Percentiles rank a stretch among this genome's conserved stretches.
These are phyloP conservation scores for Rhadinocentrus ornatus DNA, from an alignment of 2,797 vertebrate genomes.

Conservation along the genomic window DNA sequence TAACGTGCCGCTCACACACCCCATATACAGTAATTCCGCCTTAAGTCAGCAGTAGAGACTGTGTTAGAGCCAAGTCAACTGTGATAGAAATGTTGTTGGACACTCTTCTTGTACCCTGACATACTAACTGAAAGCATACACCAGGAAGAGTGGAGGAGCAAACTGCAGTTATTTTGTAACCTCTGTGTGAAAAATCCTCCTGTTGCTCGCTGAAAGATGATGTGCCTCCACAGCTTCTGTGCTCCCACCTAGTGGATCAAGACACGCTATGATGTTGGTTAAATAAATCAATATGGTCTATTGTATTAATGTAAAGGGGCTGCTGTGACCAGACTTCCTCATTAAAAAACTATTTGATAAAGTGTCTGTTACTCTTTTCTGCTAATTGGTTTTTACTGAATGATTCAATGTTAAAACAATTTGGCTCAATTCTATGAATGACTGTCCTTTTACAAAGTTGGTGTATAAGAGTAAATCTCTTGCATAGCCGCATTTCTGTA, in stretches of 20 bases:
- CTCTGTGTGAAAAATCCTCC: neutral
- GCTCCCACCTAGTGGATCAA: conserved; percentile 4
- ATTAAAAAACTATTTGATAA: neutral
- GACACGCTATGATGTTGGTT: neutral
- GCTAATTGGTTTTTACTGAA: conserved; percentile 22
- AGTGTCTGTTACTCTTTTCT: neutral
- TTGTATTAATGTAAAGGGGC: neutral
- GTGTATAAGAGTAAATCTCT: neutral
- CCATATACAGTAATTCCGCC: no score
- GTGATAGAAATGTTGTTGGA: neutral
- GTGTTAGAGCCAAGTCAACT: no score
- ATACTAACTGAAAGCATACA: neutral
- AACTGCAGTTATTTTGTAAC: neutral
- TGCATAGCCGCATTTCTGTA: conserved; percentile 52
- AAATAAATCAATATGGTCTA: neutral
- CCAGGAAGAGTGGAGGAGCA: neutral
- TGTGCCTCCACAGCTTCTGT: neutral
- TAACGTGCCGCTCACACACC: no score
- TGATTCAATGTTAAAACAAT: neutral
- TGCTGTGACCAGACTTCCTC: neutral
- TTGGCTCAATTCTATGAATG: neutral
- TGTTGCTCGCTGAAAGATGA: neutral
- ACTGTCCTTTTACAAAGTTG: no score
- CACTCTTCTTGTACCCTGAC: neutral
- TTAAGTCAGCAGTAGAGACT: no score